Evolutionary conservation across 2,797 vertebrate genomes (phyloP), one percentile per base, ranked within the genome.

Genomic region (Anguilla pacifica): DNA sequence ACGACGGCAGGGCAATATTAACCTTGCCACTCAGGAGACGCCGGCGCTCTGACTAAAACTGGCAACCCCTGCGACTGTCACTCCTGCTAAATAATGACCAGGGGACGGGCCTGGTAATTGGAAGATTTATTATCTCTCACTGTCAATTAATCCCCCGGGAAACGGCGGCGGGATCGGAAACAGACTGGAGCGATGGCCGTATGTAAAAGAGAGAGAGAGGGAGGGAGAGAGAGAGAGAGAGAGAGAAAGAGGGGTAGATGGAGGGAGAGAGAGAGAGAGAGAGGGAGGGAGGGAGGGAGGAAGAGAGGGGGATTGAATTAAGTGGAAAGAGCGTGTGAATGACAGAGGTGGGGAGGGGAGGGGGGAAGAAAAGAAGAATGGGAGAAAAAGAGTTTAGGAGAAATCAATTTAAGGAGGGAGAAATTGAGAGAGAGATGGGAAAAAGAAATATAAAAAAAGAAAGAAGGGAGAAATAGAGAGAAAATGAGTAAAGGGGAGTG

Each of bases 121-220:
- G 90, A 92, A 95, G 94, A 95, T 96, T 95, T 96, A 96, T 96
- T 95, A 96, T 95, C 94, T 94, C 93, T 95, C 95, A 94, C 93
- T 94, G 95, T 95, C 94, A 96, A 95, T 96, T 95, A 96, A 95
- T 95, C 95, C 95, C 94, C 88, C 88, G 83, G 92, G 95, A 94
- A 93, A 25, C 90, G 53, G 84, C 89, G 91, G 93, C 93, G 91
- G 92, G 90, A 4, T 70, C 19, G 90, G 25, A 31, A 92, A 90
- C 35, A 1, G 92, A 94, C 91, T 88, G 81, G 92, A 94, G 89
- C 91, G 90, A 89, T 89, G 94, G 31, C 31, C 31, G 91, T 93
- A 92, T 93, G 83, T 86, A 88, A 89, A 87, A 89, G 79, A 89
- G 84, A 59, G 25, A 61, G 67, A 53, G 86, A 84, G 59, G 10